A percentile compares a stretch with the other conserved stretches of the same genome.
These are phyloP conservation scores for Betta splendens DNA, from an alignment of 2,797 vertebrate genomes.

Conservation along the genomic window DNA sequence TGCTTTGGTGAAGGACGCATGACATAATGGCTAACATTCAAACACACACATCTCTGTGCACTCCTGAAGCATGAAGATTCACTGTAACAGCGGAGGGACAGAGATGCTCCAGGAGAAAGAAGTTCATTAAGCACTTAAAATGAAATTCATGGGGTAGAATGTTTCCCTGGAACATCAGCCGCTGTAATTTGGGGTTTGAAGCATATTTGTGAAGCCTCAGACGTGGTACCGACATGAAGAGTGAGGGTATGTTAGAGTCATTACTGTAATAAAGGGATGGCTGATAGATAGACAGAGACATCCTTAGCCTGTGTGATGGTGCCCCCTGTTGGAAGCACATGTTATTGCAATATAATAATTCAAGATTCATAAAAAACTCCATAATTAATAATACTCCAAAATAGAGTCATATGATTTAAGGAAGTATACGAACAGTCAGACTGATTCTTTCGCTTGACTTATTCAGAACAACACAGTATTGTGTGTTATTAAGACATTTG, in stretches of 20 bases:
- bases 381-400: no score
- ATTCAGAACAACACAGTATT: no score
- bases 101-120: constrained; percentile 13
- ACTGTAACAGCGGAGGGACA: constrained; percentile 5
- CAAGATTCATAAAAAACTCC: no score
- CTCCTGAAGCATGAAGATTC: no score
- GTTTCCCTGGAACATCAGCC: constrained; percentile 38
- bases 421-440: no score
- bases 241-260: constrained; percentile 38
- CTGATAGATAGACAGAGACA: no score
- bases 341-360: no score
- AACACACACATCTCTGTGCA: constrained; percentile 9
- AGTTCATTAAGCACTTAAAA: constrained; percentile 34
- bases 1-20: neutral
- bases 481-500: no score
- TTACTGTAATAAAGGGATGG: no score
- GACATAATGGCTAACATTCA: neutral
- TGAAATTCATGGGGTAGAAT: constrained; percentile 29
- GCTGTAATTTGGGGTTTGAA: constrained; percentile 24
- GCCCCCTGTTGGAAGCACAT: constrained; percentile 60
- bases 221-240: constrained; percentile 16
- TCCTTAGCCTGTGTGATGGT: constrained; percentile 28
- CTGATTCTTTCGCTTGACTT: no score
- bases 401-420: no score
- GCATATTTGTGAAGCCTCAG: constrained; percentile 31